Evolutionary conservation across 2,888 invertebrate species (phyloP).

Genomic region (Carcina quercana): DNA sequence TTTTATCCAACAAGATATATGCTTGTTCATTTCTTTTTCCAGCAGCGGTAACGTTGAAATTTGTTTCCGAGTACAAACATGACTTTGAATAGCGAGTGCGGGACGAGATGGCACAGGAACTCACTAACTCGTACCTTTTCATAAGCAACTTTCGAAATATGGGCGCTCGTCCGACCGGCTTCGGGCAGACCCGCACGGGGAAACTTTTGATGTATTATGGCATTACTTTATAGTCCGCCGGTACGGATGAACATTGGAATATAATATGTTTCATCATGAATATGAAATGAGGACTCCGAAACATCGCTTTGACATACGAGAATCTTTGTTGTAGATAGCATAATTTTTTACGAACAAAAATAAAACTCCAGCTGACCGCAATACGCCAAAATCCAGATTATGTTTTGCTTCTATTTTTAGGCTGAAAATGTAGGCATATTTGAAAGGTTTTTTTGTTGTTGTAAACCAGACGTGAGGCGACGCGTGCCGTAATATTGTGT

Average conservation of each 20-base stretch:
- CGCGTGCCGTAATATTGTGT: no score
- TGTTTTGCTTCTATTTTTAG: no score
- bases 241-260: constrained; percentile 19
- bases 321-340: neutral
- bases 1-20: no score
- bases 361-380: no score
- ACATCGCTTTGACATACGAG: constrained; percentile 17
- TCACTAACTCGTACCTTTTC: constrained; percentile 32
- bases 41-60: constrained; percentile 17
- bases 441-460: no score
- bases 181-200: constrained; percentile 23
- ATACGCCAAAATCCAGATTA: no score
- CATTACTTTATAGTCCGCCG: constrained; percentile 21
- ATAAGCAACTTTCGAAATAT: constrained; percentile 36
- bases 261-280: constrained; percentile 21
- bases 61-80: constrained; percentile 16
- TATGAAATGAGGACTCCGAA: constrained; percentile 18
- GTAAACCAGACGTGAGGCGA: no score
- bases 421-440: no score
- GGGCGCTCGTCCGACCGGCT: constrained; percentile 25
- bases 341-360: no score
- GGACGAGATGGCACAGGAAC: constrained; percentile 23
- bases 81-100: constrained; percentile 17
- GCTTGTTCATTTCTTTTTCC: no score
- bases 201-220: constrained; percentile 38